These are phyloP conservation scores for Agrotis segetum DNA, from an alignment of 2,888 invertebrate genomes.

Conservation along the genomic window DNA sequence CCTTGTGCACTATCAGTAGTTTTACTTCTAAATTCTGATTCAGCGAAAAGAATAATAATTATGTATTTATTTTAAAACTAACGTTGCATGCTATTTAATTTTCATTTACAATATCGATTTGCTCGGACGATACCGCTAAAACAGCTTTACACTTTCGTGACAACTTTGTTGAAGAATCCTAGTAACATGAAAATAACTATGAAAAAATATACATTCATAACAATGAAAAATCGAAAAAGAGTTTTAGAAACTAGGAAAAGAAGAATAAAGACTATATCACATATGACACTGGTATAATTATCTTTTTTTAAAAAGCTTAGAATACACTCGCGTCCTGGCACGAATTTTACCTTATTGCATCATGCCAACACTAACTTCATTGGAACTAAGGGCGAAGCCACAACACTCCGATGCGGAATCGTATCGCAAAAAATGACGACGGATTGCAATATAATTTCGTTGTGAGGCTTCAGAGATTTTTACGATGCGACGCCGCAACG, in stretches of 20 bases:
- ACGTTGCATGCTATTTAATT: neutral
- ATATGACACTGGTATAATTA: neutral
- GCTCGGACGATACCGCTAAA: neutral
- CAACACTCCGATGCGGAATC: too few relatives aligned
- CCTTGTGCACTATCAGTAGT: neutral
- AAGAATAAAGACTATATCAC: neutral
- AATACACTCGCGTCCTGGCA: neutral
- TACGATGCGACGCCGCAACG: too few relatives aligned
- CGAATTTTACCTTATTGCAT: too few relatives aligned
- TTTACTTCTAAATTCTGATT: conserved; percentile 1
- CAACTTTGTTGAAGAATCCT: neutral
- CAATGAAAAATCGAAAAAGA: neutral
- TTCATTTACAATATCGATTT: neutral
- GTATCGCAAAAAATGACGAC: too few relatives aligned
- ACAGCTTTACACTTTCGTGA: neutral
- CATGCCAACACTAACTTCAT: too few relatives aligned
- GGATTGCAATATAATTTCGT: too few relatives aligned
- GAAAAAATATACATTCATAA: neutral
- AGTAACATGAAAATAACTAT: neutral
- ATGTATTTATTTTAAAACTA: neutral
- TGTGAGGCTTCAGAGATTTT: too few relatives aligned
- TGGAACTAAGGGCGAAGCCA: too few relatives aligned
- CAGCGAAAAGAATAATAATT: neutral
- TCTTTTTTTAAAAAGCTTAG: neutral
- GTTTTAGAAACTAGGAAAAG: neutral